These are phyloP conservation scores for Addax nasomaculatus DNA, from an alignment of 2,113 vertebrate genomes.

Conservation along the genomic window DNA sequence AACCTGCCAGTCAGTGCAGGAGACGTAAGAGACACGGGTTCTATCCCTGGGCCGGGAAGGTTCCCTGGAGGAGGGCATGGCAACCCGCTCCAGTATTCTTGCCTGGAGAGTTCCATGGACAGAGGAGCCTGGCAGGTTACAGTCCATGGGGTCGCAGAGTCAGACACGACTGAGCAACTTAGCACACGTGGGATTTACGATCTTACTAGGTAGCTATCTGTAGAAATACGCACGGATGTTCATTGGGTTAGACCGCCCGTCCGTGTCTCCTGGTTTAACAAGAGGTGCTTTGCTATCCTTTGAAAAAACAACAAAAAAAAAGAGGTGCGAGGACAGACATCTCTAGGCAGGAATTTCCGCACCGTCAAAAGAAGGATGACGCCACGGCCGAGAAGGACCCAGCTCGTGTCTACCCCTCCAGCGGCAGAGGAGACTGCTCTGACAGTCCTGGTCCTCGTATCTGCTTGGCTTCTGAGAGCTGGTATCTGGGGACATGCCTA, in stretches of 20 bases:
- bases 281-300: neutral
- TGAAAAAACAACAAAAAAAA: too few species aligned
- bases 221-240: rapidly evolving
- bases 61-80: neutral
- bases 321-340: neutral
- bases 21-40: neutral
- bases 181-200: rapidly evolving
- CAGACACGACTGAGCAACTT: neutral
- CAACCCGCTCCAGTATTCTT: neutral
- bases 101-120: neutral
- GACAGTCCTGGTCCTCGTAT: neutral
- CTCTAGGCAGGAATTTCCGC: neutral
- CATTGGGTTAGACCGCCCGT: rapidly evolving
- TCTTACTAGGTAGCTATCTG: rapidly evolving
- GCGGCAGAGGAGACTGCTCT: neutral
- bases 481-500: neutral
- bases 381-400: rapidly evolving
- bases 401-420: rapidly evolving
- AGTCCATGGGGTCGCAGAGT: neutral
- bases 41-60: neutral
- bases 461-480: neutral
- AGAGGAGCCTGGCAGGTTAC: neutral
- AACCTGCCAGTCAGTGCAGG: neutral
- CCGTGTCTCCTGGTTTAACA: neutral
- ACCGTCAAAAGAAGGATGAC: neutral